Conservation (phyloP, 1,140 invertebrate species). For the Psix sp. region DNA sequence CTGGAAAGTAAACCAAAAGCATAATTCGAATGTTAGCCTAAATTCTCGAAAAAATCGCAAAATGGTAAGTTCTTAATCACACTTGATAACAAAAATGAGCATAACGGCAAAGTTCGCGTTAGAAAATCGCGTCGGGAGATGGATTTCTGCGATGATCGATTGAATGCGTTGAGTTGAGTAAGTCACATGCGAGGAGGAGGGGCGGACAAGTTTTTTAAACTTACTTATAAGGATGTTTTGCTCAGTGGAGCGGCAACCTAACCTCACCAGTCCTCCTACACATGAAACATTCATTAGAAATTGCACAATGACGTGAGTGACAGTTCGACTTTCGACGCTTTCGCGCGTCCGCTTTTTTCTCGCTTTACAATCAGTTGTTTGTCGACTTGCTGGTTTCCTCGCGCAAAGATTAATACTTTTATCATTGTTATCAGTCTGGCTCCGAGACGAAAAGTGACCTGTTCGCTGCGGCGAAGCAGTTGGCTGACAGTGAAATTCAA, state of each 20-base stretch:
- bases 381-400: slow-evolving; percentile 1
- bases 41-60: too few relatives aligned
- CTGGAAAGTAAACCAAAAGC: too few relatives aligned
- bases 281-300: slow-evolving; percentile 22
- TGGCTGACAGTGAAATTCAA: slow-evolving; percentile 71
- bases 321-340: slow-evolving; percentile 20
- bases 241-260: slow-evolving; percentile 18
- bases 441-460: slow-evolving; percentile 57
- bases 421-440: slow-evolving; percentile 59
- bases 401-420: slow-evolving; percentile 5
- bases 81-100: too few relatives aligned
- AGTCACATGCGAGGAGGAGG: background rate
- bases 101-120: too few relatives aligned
- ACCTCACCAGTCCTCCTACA: slow-evolving; percentile 29
- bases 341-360: background rate
- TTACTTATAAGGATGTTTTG: slow-evolving; percentile 42
- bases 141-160: background rate
- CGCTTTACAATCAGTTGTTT: background rate
- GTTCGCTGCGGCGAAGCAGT: slow-evolving; percentile 67
- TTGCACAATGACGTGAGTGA: slow-evolving; percentile 28
- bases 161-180: too few relatives aligned
- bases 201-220: background rate
- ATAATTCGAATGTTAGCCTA: too few relatives aligned
- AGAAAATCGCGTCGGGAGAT: background rate
- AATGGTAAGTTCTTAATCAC: too few relatives aligned